phyloP scores from a whole-genome alignment of 2,888 invertebrate species.

The Phortica magna region DNA sequence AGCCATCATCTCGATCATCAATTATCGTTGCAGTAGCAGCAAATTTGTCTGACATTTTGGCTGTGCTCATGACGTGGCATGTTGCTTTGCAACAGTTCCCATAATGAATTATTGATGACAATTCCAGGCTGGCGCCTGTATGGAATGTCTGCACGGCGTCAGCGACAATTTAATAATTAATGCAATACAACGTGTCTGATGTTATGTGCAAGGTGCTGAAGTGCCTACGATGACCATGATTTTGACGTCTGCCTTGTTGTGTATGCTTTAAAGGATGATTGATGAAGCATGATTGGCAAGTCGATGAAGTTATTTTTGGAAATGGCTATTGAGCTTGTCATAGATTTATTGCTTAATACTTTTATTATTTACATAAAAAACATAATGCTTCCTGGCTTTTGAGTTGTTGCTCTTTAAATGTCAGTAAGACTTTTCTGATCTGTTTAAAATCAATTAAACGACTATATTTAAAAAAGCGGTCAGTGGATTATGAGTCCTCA shows the following conservation, averaged over 20 bases:
- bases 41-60: constrained; percentile 4
- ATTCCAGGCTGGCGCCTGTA: constrained; percentile 58
- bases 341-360: no score
- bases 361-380: no score
- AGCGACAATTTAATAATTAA: constrained; percentile 65
- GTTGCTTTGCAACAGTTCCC: constrained; percentile 7
- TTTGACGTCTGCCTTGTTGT: background rate
- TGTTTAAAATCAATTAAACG: background rate
- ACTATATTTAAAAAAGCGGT: background rate
- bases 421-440: background rate
- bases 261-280: background rate
- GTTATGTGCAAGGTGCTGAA: constrained; percentile 24
- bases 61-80: background rate
- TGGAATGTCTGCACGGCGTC: constrained; percentile 36
- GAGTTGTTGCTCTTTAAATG: no score
- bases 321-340: background rate
- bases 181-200: constrained; percentile 19
- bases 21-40: background rate
- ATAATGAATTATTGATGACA: constrained; percentile 33
- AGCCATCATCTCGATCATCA: background rate
- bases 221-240: background rate
- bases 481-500: no score
- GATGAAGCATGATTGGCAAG: background rate
- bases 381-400: no score
- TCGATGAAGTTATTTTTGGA: background rate